Evolutionary conservation across 2,888 invertebrate species (phyloP).

Genomic region (Xestia c-nigrum): DNA sequence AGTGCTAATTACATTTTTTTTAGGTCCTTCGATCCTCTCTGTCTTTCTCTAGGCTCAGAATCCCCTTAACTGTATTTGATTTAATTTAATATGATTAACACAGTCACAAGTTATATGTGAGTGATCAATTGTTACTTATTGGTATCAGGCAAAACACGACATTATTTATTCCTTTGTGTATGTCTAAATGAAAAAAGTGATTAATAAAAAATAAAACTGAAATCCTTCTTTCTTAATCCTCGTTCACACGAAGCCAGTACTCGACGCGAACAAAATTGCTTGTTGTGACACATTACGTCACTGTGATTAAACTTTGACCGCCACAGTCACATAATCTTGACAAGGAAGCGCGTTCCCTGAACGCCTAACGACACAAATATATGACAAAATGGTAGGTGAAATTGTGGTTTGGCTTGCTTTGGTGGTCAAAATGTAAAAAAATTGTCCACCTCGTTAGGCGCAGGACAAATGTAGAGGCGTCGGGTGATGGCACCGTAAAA

Average conservation of each 20-base stretch:
- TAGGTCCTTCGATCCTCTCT: not conserved
- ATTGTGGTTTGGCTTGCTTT: too few species aligned
- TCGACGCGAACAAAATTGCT: not conserved
- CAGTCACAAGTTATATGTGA: not conserved
- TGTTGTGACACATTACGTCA: not conserved
- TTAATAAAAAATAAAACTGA: not conserved
- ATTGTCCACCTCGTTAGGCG: too few species aligned
- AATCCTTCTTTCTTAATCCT: not conserved
- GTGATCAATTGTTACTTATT: not conserved
- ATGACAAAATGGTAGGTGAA: too few species aligned
- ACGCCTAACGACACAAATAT: too few species aligned
- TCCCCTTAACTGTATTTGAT: not conserved
- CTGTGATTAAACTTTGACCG: not conserved
- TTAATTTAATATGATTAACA: not conserved
- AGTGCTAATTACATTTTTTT: not conserved
- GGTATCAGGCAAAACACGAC: not conserved
- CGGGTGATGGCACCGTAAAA: too few species aligned
- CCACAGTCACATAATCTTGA: too few species aligned
- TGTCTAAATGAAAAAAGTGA: not conserved
- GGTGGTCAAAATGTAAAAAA: too few species aligned
- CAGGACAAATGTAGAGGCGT: too few species aligned
- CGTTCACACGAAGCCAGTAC: not conserved
- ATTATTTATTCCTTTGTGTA: not conserved
- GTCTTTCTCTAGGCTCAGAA: not conserved
- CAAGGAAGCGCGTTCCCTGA: too few species aligned